Evolutionary conservation across 92 coral and sea anemone species (phyloP), one percentile per base, ranked within the genome.

Genomic region (Zoanthus solanderi): DNA sequence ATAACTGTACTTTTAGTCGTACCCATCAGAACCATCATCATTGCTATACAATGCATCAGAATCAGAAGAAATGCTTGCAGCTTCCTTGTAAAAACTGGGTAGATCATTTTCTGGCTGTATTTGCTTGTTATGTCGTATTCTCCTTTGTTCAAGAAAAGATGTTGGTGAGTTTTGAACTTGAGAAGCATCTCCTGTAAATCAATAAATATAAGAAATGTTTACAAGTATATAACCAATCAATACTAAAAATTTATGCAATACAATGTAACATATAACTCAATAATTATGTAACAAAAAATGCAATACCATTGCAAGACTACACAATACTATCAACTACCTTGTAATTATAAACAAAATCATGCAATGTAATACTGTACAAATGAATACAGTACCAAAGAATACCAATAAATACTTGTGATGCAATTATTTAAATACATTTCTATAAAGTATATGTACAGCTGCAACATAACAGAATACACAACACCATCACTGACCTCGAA

Each of bases 401-500:
- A 54, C 57, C 7, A 52, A 52, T 52, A 52, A 52, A 52, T 7
- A 52, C 0, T 52, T 52, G 12, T 52, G 9, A 52, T 52, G 57
- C 57, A 7, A 52, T 67, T 67, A 16, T 29, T 67, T 67, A 23
- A 23, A 23, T 23, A 23, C 23, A 23, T 23, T 23, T 23, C 23
- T 23, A 23, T 23, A 23, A 23, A 23, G 23, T 23, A 23, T 23
- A 23, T 23, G 23, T 23, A 23, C 23, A 23, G 23, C 23, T 23
- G 23, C 23, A 23, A 23, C 23, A 23, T 23, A 23, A 23, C 23
- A 23, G 23, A 23, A 23, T 23, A 23, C 23, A 12, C 31, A 44
- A 9, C 15, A 10, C 11, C 32, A 23, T 54, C 8, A 67, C 67
- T 65, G 48, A 92, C 94, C 94, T 89, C 90, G 73, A 14, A 92